Base-by-base conservation (phyloP, 2,113 vertebrate species). In the Plestiodon gilberti region DNA sequence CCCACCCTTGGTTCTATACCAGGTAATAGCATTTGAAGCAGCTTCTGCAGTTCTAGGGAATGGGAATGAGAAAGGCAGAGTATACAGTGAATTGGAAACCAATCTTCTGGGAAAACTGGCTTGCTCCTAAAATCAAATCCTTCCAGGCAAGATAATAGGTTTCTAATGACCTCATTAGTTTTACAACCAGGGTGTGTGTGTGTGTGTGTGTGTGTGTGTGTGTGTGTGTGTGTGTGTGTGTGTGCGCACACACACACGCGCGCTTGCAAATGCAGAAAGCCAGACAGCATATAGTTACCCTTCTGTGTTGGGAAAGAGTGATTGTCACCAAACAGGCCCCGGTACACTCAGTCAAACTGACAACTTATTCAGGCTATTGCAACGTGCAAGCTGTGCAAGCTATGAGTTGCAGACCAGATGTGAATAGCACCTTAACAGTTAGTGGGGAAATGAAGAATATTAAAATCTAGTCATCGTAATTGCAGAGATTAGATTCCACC, bases 111-210 rank as follows among this genome's bases (percentile, higher is more conserved):
- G 84, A 81, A 90, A 93, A 85, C 75, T 83, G 0, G 1, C 38
- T 93, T 77, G 22, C 75, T 80, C 90, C 69, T 61, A 82, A 89
- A 89, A 91, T 89, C 85, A 67, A n/a, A 6, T 91, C 62, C 61
- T 90, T 23, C 76, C 81, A 91, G 86, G 83, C 35, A 48, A 88
- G 91, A 89, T 88, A 93, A 92, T 81, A 83, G 83, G 65, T 84
- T 95, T 76, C 89, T 93, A 93, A 94, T 90, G 91, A 91, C 83
- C 83, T 84, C 89, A 92, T 93, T 93, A 94, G 93, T 93, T 95
- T 94, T 83, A 88, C 40, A 89, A 73, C 59, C 43, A 87, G 78
- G 82, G 69, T 90, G 48, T 89, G 91, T 89, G 85, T 35, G 17
- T 22, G n/a, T n/a, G n/a, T n/a, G n/a, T n/a, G n/a, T n/a, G n/a